phyloP scores from a whole-genome alignment of 2,113 vertebrate species.

The Aegotheles bennettii region DNA sequence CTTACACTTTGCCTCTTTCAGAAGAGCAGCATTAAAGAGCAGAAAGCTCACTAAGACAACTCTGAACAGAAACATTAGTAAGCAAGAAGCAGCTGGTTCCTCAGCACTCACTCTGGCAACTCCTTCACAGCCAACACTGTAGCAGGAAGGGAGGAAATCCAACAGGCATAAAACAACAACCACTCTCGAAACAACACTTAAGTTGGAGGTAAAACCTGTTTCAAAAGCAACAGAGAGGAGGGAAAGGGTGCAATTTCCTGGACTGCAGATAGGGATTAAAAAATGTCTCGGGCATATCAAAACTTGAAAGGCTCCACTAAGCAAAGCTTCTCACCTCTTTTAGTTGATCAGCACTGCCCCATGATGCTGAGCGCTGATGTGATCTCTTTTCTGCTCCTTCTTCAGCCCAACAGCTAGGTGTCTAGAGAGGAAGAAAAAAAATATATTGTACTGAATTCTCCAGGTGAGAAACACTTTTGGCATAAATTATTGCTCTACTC shows the following conservation, averaged over 20 bases:
- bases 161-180: not conserved
- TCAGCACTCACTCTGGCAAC: not conserved
- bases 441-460: not conserved
- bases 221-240: not conserved
- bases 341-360: conserved; percentile 93
- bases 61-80: not conserved
- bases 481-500: not conserved
- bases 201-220: not conserved
- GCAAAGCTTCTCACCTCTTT: conserved; percentile 84
- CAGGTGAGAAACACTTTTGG: not conserved
- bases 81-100: not conserved
- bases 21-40: not conserved
- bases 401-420: conserved; percentile 89
- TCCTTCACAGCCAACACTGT: not conserved
- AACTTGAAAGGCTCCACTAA: not conserved
- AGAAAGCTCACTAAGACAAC: not conserved
- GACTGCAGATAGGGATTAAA: not conserved
- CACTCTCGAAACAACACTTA: not conserved
- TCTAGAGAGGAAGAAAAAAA: conserved; percentile 64
- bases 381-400: conserved; percentile 85
- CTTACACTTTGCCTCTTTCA: not conserved
- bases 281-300: not conserved
- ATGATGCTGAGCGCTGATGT: conserved; percentile 92
- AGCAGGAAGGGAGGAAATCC: not conserved
- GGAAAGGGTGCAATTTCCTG: not conserved